Evolutionary conservation across 2,888 invertebrate species (phyloP).

Genomic region (Tethea ocularis): DNA sequence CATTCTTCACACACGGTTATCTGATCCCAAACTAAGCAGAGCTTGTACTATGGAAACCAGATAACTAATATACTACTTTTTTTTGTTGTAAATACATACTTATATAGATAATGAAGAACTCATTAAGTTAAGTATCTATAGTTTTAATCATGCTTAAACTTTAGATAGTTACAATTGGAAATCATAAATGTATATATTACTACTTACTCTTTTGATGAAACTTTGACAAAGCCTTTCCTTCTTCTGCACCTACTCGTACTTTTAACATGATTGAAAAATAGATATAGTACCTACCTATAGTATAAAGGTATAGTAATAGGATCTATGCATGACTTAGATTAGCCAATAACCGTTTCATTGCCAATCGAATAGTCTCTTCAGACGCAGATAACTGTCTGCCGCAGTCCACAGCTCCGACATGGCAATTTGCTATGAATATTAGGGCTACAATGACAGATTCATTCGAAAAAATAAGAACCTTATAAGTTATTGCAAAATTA

Average conservation of each 20-base stretch:
- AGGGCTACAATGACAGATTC: neutral
- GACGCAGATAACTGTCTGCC: constrained; percentile 47
- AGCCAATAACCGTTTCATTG: constrained; percentile 54
- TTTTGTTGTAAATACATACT: too few relatives aligned
- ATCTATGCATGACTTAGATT: constrained; percentile 36
- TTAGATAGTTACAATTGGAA: too few relatives aligned
- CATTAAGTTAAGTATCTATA: too few relatives aligned
- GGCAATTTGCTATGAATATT: constrained; percentile 7
- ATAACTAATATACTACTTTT: too few relatives aligned
- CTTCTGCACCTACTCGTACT: neutral
- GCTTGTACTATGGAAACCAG: too few relatives aligned
- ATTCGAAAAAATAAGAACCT: neutral
- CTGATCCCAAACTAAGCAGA: too few relatives aligned
- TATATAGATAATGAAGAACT: too few relatives aligned
- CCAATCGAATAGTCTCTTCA: constrained; percentile 47
- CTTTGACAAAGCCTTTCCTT: neutral
- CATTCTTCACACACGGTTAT: too few relatives aligned
- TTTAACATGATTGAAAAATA: neutral
- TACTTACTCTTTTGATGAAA: neutral
- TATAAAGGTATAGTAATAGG: constrained; percentile 16
- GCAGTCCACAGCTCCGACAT: constrained; percentile 27
- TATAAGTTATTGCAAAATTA: too few relatives aligned
- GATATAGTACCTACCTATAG: neutral
- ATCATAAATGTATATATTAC: neutral
- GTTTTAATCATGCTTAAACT: too few relatives aligned